Conservation (phyloP, 2,797 vertebrate genomes). For the Pseudochirops cupreus region DNA sequence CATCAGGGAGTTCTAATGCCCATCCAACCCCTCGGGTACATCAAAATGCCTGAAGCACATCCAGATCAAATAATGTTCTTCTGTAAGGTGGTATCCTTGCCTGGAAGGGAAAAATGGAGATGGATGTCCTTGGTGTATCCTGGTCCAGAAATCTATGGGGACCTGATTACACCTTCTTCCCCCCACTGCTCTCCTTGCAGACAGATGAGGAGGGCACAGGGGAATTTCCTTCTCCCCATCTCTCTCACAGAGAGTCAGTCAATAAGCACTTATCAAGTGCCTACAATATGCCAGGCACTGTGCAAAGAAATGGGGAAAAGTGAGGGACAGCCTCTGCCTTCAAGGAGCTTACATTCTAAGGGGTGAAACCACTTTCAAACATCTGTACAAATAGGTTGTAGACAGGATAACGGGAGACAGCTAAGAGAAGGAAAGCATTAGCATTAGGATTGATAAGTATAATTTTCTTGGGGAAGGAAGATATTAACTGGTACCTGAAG, state of each 20-base stretch:
- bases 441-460: background rate
- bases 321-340: background rate
- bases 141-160: background rate
- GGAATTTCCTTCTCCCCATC: background rate
- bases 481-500: background rate
- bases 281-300: background rate
- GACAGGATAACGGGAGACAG: background rate
- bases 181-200: background rate
- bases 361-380: background rate
- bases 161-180: background rate
- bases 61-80: rapidly evolving
- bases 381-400: background rate
- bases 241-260: background rate
- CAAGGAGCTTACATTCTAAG: background rate
- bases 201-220: background rate
- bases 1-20: too few relatives aligned
- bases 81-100: background rate
- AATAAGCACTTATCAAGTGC: background rate
- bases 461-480: background rate
- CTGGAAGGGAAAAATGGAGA: background rate
- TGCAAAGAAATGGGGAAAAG: background rate
- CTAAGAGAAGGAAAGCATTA: background rate
- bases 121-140: background rate
- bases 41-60: background rate
- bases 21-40: background rate